Conservation (phyloP, 2,888 invertebrate genomes). For the Lamellibrachia columna region DNA sequence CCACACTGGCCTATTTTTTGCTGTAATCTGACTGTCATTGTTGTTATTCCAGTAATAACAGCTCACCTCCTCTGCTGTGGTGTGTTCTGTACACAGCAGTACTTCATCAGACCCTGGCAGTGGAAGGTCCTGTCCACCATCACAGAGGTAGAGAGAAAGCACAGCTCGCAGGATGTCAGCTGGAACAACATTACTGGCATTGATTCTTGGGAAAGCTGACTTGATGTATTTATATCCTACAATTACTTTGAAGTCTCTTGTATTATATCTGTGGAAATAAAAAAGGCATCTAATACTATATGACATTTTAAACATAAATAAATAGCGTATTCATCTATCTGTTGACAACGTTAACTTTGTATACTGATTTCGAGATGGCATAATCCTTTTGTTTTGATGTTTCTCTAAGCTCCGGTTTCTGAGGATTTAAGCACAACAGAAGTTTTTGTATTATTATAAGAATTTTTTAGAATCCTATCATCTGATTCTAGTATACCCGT, state of each 20-base stretch:
- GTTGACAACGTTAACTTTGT: no score
- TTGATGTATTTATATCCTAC: no score
- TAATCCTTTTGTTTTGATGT: no score
- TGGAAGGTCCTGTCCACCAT: slow-evolving; percentile 26
- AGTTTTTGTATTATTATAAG: not conserved
- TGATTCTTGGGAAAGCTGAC: not conserved
- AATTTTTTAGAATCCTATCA: not conserved
- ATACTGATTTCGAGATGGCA: no score
- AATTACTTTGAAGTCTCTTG: no score
- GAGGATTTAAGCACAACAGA: not conserved
- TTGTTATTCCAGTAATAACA: not conserved
- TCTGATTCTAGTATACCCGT: not conserved
- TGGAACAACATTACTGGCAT: slow-evolving; percentile 26
- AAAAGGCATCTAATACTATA: no score
- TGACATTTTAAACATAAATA: no score
- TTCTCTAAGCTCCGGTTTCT: no score
- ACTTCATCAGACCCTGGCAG: slow-evolving; percentile 47
- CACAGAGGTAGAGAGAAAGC: slow-evolving; percentile 38
- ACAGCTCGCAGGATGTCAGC: slow-evolving; percentile 41
- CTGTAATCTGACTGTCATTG: not conserved
- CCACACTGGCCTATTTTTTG: not conserved
- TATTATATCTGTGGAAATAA: no score
- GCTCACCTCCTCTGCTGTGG: slow-evolving; percentile 45
- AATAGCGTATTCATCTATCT: no score
- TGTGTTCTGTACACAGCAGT: slow-evolving; percentile 45